Evolutionary conservation across 2,888 invertebrate species (phyloP).

Genomic region (Drosophila niveifrons): DNA sequence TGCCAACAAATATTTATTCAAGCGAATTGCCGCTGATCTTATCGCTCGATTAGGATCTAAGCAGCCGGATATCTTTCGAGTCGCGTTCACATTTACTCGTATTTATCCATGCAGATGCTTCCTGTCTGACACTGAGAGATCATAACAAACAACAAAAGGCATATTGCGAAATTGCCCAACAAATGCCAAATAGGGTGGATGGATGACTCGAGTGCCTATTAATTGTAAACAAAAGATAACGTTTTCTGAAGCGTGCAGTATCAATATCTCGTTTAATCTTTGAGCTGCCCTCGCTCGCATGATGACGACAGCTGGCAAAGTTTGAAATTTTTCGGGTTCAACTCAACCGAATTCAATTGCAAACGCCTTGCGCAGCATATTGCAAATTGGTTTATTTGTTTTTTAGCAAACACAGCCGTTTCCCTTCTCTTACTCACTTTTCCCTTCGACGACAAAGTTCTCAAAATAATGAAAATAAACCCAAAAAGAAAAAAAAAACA

Average conservation of each 20-base stretch:
- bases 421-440: neutral
- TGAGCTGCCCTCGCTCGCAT: conserved; percentile 39
- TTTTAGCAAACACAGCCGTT: conserved; percentile 30
- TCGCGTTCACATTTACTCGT: conserved; percentile 21
- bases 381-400: conserved; percentile 21
- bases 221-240: neutral
- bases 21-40: conserved; percentile 44
- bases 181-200: conserved; percentile 1
- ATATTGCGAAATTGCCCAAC: conserved; percentile 12
- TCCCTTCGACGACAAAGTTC: neutral
- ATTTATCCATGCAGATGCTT: conserved; percentile 29
- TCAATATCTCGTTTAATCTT: conserved; percentile 15
- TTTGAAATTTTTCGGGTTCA: conserved; percentile 22
- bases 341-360: conserved; percentile 4
- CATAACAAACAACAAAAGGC: conserved; percentile 24
- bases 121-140: conserved; percentile 14
- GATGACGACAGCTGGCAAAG: conserved; percentile 52
- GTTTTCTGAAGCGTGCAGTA: neutral
- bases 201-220: neutral
- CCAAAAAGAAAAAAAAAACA: conserved; percentile 3
- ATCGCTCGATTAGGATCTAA: conserved; percentile 53
- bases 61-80: conserved; percentile 34
- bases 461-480: conserved; percentile 4
- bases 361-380: conserved; percentile 8
- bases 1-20: conserved; percentile 31